Evolutionary conservation across 1,140 invertebrate genomes (phyloP), one percentile per base, ranked within the genome.

Genomic region (Zaprionus kolodkinae): DNA sequence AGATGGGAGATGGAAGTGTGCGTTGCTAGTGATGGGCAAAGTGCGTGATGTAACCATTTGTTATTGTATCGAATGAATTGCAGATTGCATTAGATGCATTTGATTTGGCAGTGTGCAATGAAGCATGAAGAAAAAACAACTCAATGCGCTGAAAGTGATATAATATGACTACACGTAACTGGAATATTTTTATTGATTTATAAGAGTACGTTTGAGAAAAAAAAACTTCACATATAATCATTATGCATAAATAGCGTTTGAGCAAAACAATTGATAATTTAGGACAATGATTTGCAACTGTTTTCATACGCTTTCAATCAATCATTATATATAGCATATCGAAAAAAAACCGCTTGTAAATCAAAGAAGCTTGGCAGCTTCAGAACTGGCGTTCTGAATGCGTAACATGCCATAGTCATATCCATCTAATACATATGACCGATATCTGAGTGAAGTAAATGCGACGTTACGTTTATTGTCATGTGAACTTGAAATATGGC

Each of bases 401-500:
- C 48, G 52, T 15, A 65, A 69, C 55, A 63, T 50, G 52, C 21
- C 74, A 67, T 66, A 45, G 27, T 30, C 40, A 65, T 61, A 43
- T 30, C 13, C 12, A 57, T 30, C 33, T 38, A 21, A 21, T 21
- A 65, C 11, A 40, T 55, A 33, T 64, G 17, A 11, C 27, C n/a
- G 1, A 57, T 66, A 66, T 66, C 54, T 30, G 15, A 27, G 45
- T 10, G 21, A 50, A 9, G n/a, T 36, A 65, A 75, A 17, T 76
- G 64, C 77, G 59, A 62, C 61, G 62, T 63, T 21, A 9, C n/a
- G 12, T 83, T 82, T 79, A 79, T 33, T 35, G 68, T 52, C 76
- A 79, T 83, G 81, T 63, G 81, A 83, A 84, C 40, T 76, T 72
- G 68, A 84, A 84, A 77, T 76, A 52, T 84, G 81, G 50, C 48